Conservation (phyloP, 2,113 vertebrate species). For the Malurus alboscapulatus region DNA sequence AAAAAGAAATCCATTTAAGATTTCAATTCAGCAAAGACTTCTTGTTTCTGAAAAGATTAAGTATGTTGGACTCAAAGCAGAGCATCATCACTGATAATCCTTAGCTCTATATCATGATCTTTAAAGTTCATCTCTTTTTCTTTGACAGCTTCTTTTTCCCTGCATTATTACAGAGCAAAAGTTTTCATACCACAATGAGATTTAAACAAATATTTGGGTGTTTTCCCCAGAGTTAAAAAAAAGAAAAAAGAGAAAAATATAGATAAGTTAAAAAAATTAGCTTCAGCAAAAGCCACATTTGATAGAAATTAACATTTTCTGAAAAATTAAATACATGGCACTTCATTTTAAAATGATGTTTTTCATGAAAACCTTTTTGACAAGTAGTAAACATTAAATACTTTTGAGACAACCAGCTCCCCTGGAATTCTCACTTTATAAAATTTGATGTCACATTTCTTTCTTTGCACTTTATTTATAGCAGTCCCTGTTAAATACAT, state of each 20-base stretch:
- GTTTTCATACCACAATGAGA: neutral
- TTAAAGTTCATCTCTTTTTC: neutral
- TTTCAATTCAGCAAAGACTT: neutral
- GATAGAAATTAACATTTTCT: neutral
- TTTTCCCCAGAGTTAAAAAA: neutral
- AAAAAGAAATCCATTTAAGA: neutral
- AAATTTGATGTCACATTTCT: neutral
- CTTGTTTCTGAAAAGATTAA: neutral
- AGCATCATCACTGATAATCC: neutral
- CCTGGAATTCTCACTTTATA: neutral
- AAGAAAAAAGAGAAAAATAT: neutral
- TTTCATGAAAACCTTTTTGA: neutral
- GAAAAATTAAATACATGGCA: neutral
- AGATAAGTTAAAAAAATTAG: neutral
- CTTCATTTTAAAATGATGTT: neutral
- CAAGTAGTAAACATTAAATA: neutral
- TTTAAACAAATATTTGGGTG: neutral
- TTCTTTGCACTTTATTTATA: neutral
- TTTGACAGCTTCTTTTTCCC: neutral
- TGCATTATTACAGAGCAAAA: neutral
- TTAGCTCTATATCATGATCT: neutral
- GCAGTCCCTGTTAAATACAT: neutral
- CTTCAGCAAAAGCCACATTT: rapidly evolving
- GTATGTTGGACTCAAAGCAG: neutral
- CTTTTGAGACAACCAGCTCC: neutral